Evolutionary conservation across 2,113 vertebrate genomes (phyloP), one percentile per base, ranked within the genome.

Genomic region (Chroicocephalus ridibundus): DNA sequence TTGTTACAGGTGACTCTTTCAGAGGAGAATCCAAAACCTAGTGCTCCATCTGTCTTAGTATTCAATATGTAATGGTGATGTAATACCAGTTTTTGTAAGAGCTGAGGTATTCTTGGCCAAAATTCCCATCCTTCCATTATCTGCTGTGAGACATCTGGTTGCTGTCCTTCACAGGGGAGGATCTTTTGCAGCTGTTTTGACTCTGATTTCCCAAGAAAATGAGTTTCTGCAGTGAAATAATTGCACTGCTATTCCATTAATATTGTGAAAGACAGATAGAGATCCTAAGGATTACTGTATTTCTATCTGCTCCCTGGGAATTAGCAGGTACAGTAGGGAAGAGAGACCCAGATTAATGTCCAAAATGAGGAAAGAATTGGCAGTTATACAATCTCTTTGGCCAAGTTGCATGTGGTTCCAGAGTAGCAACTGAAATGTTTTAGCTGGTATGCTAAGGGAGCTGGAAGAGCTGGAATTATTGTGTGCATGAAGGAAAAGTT

Each of bases 61-160:
- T 85, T 87, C 84, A 94, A 20, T 42, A 74, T 77, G 51, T 47
- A 90, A 87, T 31, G 61, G 36, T 76, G 74, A 85, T 68, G 55
- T 68, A 92, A 87, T 36, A 87, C 49, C 66, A 88, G 55, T 38
- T 92, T 95, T 86, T 94, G 40, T 82, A 90, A 47, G 44, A 90
- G 49, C 44, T 80, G 75, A 94, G 82, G 71, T 81, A 83, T 90
- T 85, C 82, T 82, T 89, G 69, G 77, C 55, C 60, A 82, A 93
- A 91, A 88, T 79, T 86, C 21, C 34, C 52, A 85, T 82, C 44
- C 70, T 95, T 88, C 34, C 42, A 85, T 90, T 93, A 88, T 95
- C 79, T 96, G 54, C 70, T 90, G 36, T 80, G 58, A 90, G 36
- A 91, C 78, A 88, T 44, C 49, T 89, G 75, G 78, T 80, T 90